Evolutionary conservation across 2,797 vertebrate genomes (phyloP).

Genomic region (Crenichthys baileyi): DNA sequence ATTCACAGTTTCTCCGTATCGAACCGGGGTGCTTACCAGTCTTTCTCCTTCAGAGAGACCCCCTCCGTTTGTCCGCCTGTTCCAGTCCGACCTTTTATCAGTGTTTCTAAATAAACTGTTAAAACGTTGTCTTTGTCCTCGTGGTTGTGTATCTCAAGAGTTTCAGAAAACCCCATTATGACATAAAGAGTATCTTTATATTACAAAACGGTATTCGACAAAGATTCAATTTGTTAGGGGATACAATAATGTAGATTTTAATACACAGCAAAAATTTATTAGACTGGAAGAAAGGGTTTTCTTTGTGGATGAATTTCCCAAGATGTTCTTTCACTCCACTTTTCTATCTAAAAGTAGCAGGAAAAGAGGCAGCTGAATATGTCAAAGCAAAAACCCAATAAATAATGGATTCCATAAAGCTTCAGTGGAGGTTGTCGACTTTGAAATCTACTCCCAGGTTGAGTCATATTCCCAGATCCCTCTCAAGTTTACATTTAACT

Average conservation of each 20-base stretch:
- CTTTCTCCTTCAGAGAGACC: too few species aligned
- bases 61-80: too few species aligned
- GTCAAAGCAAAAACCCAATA: slow-evolving; percentile 66
- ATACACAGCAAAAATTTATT: neutral
- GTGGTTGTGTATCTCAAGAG: too few species aligned
- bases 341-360: slow-evolving; percentile 46
- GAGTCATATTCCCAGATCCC: slow-evolving; percentile 58
- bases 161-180: too few species aligned
- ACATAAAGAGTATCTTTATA: too few species aligned
- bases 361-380: slow-evolving; percentile 53
- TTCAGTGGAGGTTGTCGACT: slow-evolving; percentile 65
- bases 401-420: slow-evolving; percentile 72
- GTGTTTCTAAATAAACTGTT: too few species aligned
- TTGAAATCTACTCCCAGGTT: slow-evolving; percentile 69
- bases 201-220: neutral
- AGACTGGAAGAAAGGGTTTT: slow-evolving; percentile 3
- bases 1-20: too few species aligned
- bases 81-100: too few species aligned
- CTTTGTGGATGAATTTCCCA: slow-evolving; percentile 41
- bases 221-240: neutral
- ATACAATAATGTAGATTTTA: neutral
- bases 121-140: too few species aligned
- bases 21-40: too few species aligned
- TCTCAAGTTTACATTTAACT: slow-evolving; percentile 70
- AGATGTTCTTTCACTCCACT: slow-evolving; percentile 13